Evolutionary conservation across 2,797 vertebrate genomes (phyloP).

Genomic region (Natrix natrix): DNA sequence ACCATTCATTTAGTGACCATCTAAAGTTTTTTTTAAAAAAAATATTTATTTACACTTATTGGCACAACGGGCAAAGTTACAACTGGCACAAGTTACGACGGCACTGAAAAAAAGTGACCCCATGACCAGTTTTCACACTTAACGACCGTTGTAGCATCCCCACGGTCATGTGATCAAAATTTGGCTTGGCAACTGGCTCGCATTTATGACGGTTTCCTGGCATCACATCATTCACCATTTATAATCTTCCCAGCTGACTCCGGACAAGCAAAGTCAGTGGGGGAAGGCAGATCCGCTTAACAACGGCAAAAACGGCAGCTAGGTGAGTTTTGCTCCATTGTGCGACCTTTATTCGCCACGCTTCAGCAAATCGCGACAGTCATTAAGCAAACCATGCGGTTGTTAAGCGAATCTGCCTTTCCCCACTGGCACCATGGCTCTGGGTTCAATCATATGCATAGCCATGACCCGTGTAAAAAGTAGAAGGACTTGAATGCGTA

Average conservation of each 20-base stretch:
- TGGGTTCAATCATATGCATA: neutral
- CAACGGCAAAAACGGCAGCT: neutral
- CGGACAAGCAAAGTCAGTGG: neutral
- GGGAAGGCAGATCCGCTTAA: neutral
- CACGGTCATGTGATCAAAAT: neutral
- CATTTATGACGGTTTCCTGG: neutral
- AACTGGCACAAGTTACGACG: neutral
- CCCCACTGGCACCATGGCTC: accelerated
- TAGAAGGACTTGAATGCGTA: neutral
- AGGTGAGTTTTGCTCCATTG: neutral
- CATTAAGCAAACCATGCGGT: neutral
- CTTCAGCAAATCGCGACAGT: neutral
- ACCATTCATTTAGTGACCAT: no score
- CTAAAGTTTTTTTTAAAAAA: no score
- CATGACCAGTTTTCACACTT: neutral
- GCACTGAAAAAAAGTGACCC: neutral
- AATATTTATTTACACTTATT: no score
- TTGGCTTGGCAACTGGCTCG: neutral
- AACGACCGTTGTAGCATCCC: neutral
- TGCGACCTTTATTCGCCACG: neutral
- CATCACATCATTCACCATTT: neutral
- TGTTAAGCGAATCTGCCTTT: neutral
- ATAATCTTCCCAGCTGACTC: neutral
- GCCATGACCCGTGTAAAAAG: neutral
- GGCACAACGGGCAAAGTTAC: no score